phyloP scores from a whole-genome alignment of 2,888 invertebrate genomes.

The Platycheirus albimanus region DNA sequence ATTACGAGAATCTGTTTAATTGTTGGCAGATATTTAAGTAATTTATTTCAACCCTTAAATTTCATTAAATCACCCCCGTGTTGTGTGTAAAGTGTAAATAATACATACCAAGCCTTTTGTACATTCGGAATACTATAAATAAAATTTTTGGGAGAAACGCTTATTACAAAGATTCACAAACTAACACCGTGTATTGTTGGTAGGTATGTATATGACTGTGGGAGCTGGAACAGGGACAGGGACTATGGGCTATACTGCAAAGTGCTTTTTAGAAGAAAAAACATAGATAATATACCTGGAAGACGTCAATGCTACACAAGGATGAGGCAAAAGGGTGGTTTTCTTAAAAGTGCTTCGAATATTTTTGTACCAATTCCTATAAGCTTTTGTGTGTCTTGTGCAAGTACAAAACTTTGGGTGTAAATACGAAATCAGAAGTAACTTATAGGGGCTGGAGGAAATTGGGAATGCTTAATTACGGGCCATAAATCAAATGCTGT shows the following conservation, averaged over 20 bases:
- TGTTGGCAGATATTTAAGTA: constrained; percentile 60
- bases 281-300: constrained; percentile 55
- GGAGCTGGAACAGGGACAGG: no score
- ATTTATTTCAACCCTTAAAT: constrained; percentile 59
- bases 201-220: constrained; percentile 4
- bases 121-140: constrained; percentile 54
- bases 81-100: constrained; percentile 39
- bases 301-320: constrained; percentile 13
- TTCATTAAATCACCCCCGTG: constrained; percentile 55
- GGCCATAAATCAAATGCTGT: constrained; percentile 53
- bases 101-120: constrained; percentile 25
- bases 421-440: constrained; percentile 43
- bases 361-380: constrained; percentile 32
- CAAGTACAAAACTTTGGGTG: background rate
- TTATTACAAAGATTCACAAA: background rate
- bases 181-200: background rate
- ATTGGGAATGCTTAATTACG: constrained; percentile 54
- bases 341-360: constrained; percentile 19
- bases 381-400: background rate
- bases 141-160: constrained; percentile 25
- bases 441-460: constrained; percentile 13
- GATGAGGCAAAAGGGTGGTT: constrained; percentile 25
- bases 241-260: no score
- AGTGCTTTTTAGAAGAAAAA: constrained; percentile 8
- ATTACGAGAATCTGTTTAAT: constrained; percentile 60